A percentile compares a stretch with the other conserved stretches of the same genome.
phyloP scores from a whole-genome alignment of 2,888 invertebrate species.

The Drosophila borborema region DNA sequence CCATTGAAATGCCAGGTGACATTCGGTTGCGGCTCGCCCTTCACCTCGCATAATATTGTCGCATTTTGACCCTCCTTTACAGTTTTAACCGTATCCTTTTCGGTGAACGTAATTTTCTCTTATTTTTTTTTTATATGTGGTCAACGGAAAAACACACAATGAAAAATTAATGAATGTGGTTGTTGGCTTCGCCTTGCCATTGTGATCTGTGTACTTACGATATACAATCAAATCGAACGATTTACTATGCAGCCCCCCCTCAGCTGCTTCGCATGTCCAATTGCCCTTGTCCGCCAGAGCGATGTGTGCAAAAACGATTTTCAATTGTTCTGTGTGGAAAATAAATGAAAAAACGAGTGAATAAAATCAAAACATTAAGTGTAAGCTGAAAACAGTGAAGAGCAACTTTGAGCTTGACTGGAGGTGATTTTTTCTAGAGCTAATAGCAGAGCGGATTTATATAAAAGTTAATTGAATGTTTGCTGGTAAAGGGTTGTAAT shows the following conservation, averaged over 20 bases:
- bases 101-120: constrained; percentile 87
- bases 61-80: constrained; percentile 86
- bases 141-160: constrained; percentile 51
- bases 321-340: constrained; percentile 82
- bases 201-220: constrained; percentile 81
- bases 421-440: not conserved
- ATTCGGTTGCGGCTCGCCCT: constrained; percentile 85
- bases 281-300: constrained; percentile 85
- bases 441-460: not conserved
- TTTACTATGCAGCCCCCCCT: constrained; percentile 74
- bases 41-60: constrained; percentile 85
- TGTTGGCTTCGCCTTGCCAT: constrained; percentile 2
- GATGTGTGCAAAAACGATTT: constrained; percentile 86
- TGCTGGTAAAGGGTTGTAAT: too few species aligned
- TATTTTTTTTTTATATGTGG: not conserved
- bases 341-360: constrained; percentile 19
- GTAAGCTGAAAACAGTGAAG: not conserved
- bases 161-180: constrained; percentile 69
- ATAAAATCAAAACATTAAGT: constrained; percentile 7
- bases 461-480: not conserved
- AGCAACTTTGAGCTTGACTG: not conserved
- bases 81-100: constrained; percentile 86
- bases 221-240: constrained; percentile 85
- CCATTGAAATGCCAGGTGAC: constrained; percentile 86
- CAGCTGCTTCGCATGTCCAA: constrained; percentile 85